Evolutionary conservation across 2,113 vertebrate species (phyloP).

Genomic region (Geothlypis trichas): DNA sequence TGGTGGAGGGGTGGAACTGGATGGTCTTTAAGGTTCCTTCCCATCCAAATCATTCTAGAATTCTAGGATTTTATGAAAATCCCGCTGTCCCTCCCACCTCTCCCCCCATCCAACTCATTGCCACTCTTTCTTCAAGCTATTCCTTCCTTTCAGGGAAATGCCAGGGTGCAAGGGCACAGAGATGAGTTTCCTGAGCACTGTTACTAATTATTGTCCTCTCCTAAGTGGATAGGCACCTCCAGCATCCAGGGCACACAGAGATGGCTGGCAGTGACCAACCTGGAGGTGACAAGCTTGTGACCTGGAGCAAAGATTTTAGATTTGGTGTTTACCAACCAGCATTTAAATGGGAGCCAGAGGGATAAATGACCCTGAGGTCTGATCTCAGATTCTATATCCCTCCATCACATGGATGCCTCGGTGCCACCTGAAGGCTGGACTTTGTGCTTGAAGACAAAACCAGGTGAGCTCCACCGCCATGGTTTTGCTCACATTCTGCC

Average conservation of each 20-base stretch:
- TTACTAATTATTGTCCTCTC: not conserved
- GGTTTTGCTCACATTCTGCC: not conserved
- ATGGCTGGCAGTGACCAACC: not conserved
- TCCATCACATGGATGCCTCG: fast-evolving
- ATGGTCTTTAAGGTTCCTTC: no score
- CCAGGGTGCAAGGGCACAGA: not conserved
- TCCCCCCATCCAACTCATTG: no score
- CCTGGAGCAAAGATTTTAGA: not conserved
- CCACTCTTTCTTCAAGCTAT: no score
- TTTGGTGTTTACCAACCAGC: not conserved
- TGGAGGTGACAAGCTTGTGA: not conserved
- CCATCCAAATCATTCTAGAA: no score
- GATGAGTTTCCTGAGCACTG: not conserved
- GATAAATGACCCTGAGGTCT: not conserved
- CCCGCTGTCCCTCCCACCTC: no score
- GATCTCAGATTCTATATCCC: fast-evolving
- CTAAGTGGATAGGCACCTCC: not conserved
- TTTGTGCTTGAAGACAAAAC: not conserved
- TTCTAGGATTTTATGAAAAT: no score
- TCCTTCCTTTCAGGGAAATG: no score
- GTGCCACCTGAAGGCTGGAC: not conserved
- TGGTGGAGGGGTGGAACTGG: no score
- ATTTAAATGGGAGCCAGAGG: not conserved
- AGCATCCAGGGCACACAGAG: fast-evolving
- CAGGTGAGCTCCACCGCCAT: fast-evolving